Evolutionary conservation across 37 sponge, comb jelly and placozoan genomes (phyloP).

Genomic region (Dysidea cf. avara): DNA sequence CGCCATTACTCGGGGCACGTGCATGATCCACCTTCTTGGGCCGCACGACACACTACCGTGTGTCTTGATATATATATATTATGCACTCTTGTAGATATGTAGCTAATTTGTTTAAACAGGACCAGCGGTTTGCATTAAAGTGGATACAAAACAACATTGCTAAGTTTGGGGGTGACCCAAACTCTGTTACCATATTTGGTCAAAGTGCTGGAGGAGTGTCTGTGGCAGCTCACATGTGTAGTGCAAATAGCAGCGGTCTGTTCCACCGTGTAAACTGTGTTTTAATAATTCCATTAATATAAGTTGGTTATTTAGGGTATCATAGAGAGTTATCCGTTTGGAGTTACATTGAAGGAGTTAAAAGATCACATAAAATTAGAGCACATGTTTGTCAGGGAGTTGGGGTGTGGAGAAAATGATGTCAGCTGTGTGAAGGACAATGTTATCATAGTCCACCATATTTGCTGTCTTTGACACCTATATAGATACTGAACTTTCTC

Average conservation of each 20-base stretch:
- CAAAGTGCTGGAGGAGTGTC: constrained; percentile 88
- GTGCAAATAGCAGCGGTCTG: constrained; percentile 62
- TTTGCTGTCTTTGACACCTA: too few relatives aligned
- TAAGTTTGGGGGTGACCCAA: constrained; percentile 76
- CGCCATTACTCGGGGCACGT: too few relatives aligned
- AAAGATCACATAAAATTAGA: constrained; percentile 54
- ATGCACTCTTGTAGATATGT: too few relatives aligned
- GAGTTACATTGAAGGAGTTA: constrained; percentile 34
- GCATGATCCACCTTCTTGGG: too few relatives aligned
- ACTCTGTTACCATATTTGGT: constrained; percentile 70
- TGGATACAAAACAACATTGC: constrained; percentile 81
- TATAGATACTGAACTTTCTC: too few relatives aligned
- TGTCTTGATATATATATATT: too few relatives aligned
- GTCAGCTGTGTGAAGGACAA: constrained; percentile 42
- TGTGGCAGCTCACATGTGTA: constrained; percentile 59
- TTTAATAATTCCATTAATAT: too few relatives aligned
- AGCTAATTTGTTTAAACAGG: too few relatives aligned
- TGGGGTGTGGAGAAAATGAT: constrained; percentile 58
- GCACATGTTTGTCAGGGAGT: constrained; percentile 50
- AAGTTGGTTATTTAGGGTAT: constrained; percentile 39
- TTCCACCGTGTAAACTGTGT: constrained; percentile 73
- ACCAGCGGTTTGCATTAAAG: constrained; percentile 71
- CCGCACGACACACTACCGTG: too few relatives aligned
- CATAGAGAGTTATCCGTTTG: constrained; percentile 78
- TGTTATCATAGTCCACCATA: too few relatives aligned